phyloP scores from a whole-genome alignment of 2,797 vertebrate genomes.

The Eulemur albifrons region DNA sequence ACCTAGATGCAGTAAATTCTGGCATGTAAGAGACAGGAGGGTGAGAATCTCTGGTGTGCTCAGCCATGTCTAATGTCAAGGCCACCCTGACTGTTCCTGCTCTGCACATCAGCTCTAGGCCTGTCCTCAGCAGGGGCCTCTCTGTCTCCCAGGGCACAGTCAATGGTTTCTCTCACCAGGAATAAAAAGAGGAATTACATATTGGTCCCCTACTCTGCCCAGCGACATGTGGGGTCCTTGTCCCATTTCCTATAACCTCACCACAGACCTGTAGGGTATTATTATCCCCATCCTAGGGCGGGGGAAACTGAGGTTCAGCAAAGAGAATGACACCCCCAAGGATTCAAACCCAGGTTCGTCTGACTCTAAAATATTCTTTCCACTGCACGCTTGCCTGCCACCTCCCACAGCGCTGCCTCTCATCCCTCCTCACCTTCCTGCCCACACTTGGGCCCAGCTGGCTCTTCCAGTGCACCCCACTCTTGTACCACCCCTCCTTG shows the following conservation, averaged over 20 bases:
- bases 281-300: background rate
- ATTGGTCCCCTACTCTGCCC: background rate
- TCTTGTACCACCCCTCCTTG: background rate
- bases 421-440: background rate
- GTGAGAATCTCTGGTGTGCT: background rate
- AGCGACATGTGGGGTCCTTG: accelerated
- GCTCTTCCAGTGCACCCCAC: background rate
- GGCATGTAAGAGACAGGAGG: background rate
- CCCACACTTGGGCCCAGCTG: background rate
- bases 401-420: background rate
- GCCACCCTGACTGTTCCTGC: background rate
- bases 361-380: background rate
- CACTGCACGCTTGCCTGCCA: background rate
- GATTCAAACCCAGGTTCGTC: background rate
- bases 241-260: background rate
- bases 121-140: background rate
- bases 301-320: background rate
- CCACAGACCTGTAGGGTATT: background rate
- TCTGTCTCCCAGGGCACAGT: background rate
- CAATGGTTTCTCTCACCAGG: background rate
- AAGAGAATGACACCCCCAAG: background rate
- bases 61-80: conserved; percentile 13
- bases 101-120: background rate
- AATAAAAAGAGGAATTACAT: background rate
- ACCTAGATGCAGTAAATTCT: background rate